Evolutionary conservation across 2,888 invertebrate genomes (phyloP).

Genomic region (Pediacus dermestoides): DNA sequence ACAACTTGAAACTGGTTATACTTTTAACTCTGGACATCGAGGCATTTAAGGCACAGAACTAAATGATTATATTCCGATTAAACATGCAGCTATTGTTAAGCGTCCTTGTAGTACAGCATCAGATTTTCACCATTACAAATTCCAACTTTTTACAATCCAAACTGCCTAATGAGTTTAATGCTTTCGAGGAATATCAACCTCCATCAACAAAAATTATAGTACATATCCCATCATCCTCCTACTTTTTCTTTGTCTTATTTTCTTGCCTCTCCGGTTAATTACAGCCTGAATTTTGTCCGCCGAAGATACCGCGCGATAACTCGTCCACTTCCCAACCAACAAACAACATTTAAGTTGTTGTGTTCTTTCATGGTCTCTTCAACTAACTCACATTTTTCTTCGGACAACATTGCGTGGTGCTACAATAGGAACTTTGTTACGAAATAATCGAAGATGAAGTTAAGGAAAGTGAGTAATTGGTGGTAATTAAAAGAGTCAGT

Average conservation of each 20-base stretch:
- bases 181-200: no score
- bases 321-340: conserved; percentile 10
- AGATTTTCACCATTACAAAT: no score
- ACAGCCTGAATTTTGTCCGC: conserved; percentile 10
- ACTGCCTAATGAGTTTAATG: no score
- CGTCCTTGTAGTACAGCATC: no score
- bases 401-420: conserved; percentile 1
- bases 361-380: conserved; percentile 11
- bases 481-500: conserved; percentile 11
- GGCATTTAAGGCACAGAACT: no score
- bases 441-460: conserved; percentile 12
- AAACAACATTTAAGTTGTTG: conserved; percentile 12
- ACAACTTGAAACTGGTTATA: no score
- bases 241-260: conserved; percentile 1
- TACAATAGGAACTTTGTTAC: conserved; percentile 2
- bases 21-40: no score
- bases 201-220: conserved; percentile 1
- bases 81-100: no score
- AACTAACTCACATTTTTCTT: background rate
- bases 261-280: no score
- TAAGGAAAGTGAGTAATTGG: conserved; percentile 14
- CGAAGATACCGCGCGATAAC: conserved; percentile 11
- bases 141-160: no score
- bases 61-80: no score
- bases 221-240: no score